Percentiles rank a stretch among this genome's conserved stretches.
phyloP scores from a whole-genome alignment of 2,113 vertebrate genomes.

The Leucopternis melanops region DNA sequence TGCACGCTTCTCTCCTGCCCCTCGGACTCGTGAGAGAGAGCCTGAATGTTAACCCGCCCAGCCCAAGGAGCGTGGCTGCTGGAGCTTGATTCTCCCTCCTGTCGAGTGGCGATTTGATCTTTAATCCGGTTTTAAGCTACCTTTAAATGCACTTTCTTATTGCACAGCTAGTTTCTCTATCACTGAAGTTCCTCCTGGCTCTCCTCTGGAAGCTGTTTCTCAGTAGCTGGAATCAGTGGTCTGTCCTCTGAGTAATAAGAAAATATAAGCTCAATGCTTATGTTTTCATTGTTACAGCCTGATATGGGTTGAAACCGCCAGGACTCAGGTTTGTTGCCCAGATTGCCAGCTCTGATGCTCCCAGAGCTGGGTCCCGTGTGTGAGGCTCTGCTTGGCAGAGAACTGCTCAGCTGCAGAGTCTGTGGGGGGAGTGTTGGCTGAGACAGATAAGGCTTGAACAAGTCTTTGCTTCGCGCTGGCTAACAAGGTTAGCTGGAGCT shows the following conservation, averaged over 20 bases:
- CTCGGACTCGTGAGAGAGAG: slow-evolving; percentile 66
- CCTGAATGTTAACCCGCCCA: slow-evolving; percentile 63
- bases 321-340: neutral
- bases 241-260: slow-evolving; percentile 15
- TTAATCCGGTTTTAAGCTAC: slow-evolving; percentile 70
- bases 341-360: slow-evolving; percentile 16
- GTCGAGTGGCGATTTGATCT: slow-evolving; percentile 63
- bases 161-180: slow-evolving; percentile 69
- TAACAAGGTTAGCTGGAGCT: neutral
- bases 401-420: neutral
- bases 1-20: slow-evolving; percentile 63
- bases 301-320: neutral
- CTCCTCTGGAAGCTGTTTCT: slow-evolving; percentile 44
- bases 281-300: slow-evolving; percentile 17
- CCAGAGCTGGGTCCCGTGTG: neutral
- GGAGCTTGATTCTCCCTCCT: slow-evolving; percentile 47
- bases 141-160: slow-evolving; percentile 71
- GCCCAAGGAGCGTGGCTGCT: slow-evolving; percentile 43
- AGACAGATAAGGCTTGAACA: neutral
- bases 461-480: neutral
- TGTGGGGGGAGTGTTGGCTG: neutral
- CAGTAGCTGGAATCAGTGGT: slow-evolving; percentile 35
- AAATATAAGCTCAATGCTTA: slow-evolving; percentile 54
- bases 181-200: slow-evolving; percentile 49
- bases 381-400: neutral